Evolutionary conservation across 1,140 invertebrate genomes (phyloP).

Genomic region (Zaprionus davidi): DNA sequence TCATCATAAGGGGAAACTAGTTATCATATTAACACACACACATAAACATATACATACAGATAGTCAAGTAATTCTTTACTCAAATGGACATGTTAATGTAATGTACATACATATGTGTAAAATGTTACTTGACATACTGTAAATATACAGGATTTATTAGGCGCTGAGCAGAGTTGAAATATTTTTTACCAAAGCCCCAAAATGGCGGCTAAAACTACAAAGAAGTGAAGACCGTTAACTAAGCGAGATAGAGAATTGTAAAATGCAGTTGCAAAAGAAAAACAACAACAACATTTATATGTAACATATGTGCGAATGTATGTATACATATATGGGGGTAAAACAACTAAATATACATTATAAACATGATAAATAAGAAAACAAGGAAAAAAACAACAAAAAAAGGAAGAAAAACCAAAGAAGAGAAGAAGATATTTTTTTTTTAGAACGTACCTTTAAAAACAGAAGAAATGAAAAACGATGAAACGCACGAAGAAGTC

Average conservation of each 20-base stretch:
- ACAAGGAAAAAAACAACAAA: slow-evolving; percentile 1
- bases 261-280: slow-evolving; percentile 32
- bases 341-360: slow-evolving; percentile 46
- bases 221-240: slow-evolving; percentile 7
- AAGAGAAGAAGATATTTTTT: slow-evolving; percentile 49
- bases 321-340: slow-evolving; percentile 14
- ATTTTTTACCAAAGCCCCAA: slow-evolving; percentile 48
- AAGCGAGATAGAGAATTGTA: slow-evolving; percentile 11
- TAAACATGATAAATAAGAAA: slow-evolving; percentile 30
- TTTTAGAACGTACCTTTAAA: slow-evolving; percentile 79
- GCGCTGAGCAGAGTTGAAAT: slow-evolving; percentile 32
- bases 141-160: slow-evolving; percentile 1
- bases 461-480: slow-evolving; percentile 24
- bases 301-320: slow-evolving; percentile 32
- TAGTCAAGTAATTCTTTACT: no score
- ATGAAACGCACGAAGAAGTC: slow-evolving; percentile 11
- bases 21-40: slow-evolving; percentile 16
- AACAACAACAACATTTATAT: slow-evolving; percentile 35
- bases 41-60: neutral
- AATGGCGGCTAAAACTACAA: slow-evolving; percentile 12
- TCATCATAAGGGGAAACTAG: neutral
- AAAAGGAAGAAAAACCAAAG: neutral
- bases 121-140: no score
- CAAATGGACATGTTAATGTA: no score
- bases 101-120: slow-evolving; percentile 1